A percentile compares a stretch with the other conserved stretches of the same genome.
Evolutionary conservation across 2,888 invertebrate genomes (phyloP).

Genomic region (Autographa gamma): DNA sequence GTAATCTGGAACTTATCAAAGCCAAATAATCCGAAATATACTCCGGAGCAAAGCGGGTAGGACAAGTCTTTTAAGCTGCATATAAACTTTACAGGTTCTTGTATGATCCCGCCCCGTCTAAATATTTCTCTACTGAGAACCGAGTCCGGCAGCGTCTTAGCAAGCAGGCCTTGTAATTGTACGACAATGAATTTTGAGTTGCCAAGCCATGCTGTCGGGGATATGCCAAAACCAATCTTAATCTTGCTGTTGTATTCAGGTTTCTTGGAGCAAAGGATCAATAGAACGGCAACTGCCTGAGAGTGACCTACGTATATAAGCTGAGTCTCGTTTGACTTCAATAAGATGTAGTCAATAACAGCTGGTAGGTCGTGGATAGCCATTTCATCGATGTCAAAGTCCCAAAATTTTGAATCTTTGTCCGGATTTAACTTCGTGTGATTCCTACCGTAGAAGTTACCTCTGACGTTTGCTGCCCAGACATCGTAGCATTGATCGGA

Average conservation of each 20-base stretch:
- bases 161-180: conserved; percentile 43
- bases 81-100: conserved; percentile 41
- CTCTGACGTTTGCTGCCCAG: conserved; percentile 94
- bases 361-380: conserved; percentile 62
- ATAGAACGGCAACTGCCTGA: conserved; percentile 58
- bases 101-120: conserved; percentile 40
- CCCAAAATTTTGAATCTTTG: conserved; percentile 56
- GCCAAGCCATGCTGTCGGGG: conserved; percentile 58
- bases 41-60: conserved; percentile 58
- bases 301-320: conserved; percentile 61
- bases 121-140: conserved; percentile 52
- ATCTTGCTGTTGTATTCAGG: conserved; percentile 66
- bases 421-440: conserved; percentile 74
- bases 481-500: conserved; percentile 90
- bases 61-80: conserved; percentile 54
- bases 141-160: conserved; percentile 19
- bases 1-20: conserved; percentile 61
- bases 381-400: conserved; percentile 63
- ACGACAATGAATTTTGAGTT: conserved; percentile 56
- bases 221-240: conserved; percentile 61
- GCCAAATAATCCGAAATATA: conserved; percentile 59
- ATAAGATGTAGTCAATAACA: conserved; percentile 63
- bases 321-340: conserved; percentile 51
- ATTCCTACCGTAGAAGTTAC: conserved; percentile 89
- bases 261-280: conserved; percentile 60